Base-by-base conservation (phyloP, 2,888 invertebrate genomes). In the Tanytarsus gracilentus region DNA sequence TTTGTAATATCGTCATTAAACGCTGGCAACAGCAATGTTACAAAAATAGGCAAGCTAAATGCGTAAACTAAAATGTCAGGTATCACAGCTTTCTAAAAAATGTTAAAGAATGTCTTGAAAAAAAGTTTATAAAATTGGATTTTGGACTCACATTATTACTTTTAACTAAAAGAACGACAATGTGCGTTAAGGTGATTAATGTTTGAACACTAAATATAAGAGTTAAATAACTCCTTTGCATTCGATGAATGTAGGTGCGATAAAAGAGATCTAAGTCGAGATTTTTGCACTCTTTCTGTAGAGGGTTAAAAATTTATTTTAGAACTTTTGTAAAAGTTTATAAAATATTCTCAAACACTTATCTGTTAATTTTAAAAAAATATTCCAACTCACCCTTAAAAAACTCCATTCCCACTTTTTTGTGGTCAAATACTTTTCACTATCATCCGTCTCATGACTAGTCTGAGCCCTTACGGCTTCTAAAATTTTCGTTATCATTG, bases 141-240 rank as follows among this genome's bases (percentile, higher is more conserved):
- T 53, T 44, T 9, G 44, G 30, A 52, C 61, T 64, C 62, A 68
- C 67, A 62, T 71, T 68, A 61, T 80, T 79, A 65, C 75, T 76
- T 60, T 74, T 67, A 52, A 82, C 67, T 63, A 86, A 77, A 63
- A 80, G 69, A 62, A 77, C 67, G 39, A 26, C 14, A 11, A 81
- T 78, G 68, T 89, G 87, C 1, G 77, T 72, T 3, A 80, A 72
- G 40, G 83, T 82, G 56, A 88, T 79, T 33, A 82, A 68, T 61
- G 83, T 75, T 68, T 87, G 81, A 52, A 89, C 75, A 21, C 85
- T 76, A 63, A 88, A 77, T 72, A 86, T 88, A 62, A 88, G 79
- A 63, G 85, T 84, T 63, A 89, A 82, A 65, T 88, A 84, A 56
- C 86, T 86, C 72, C 86, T 83, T 68, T 85, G 84, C 62, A 90